A percentile compares a stretch with the other conserved stretches of the same genome.
phyloP scores from a whole-genome alignment of 2,888 invertebrate genomes.

The Hipparchia sbordonii region DNA sequence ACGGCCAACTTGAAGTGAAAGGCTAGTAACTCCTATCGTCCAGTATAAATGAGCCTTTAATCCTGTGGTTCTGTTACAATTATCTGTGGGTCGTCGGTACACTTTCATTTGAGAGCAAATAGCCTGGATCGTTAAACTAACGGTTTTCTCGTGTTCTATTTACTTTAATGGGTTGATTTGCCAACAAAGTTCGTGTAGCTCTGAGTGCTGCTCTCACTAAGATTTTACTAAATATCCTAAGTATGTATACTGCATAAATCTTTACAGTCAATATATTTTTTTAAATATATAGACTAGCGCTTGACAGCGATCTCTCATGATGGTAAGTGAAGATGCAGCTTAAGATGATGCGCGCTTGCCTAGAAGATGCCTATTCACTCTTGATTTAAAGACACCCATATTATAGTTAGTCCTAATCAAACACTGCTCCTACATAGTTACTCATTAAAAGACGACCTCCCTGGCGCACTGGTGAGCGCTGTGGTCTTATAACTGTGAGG shows the following conservation, averaged over 20 bases:
- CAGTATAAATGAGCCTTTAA: slow-evolving; percentile 46
- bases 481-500: too few species aligned
- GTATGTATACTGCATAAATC: neutral
- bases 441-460: too few species aligned
- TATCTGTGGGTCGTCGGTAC: slow-evolving; percentile 53
- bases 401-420: too few species aligned
- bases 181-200: slow-evolving; percentile 20
- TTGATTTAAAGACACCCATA: too few species aligned
- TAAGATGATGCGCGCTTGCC: too few species aligned
- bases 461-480: too few species aligned
- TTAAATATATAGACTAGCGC: neutral
- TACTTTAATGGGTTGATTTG: slow-evolving; percentile 25
- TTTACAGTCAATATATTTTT: neutral
- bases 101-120: slow-evolving; percentile 60
- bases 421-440: too few species aligned
- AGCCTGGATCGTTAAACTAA: slow-evolving; percentile 46
- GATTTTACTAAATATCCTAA: neutral
- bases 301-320: too few species aligned
- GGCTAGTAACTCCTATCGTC: too few species aligned
- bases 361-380: too few species aligned
- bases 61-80: slow-evolving; percentile 64
- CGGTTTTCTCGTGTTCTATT: slow-evolving; percentile 42
- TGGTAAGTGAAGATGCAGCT: too few species aligned
- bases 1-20: too few species aligned
- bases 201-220: slow-evolving; percentile 1